Base-by-base conservation (phyloP, 2,888 invertebrate species). In the Ophion ventricosus region DNA sequence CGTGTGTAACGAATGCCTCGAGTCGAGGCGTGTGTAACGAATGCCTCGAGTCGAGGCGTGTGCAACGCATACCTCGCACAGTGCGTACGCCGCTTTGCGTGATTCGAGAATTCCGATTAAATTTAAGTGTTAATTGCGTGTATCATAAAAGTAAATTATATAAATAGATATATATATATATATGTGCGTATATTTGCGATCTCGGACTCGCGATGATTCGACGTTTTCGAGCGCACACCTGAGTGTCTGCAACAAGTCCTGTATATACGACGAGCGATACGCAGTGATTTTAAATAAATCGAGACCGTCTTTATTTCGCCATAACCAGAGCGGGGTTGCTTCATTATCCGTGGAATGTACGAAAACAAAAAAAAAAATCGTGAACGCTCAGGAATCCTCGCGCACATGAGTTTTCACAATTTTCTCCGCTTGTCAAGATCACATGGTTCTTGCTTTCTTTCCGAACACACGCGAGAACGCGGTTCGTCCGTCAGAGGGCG, bases 401-500 rank as follows among this genome's bases (percentile, higher is more conserved):
- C 54, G 29, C 23, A 66, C 49, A 3, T 61, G 4, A 17, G 26
- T 56, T 56, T 76, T 63, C 57, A 17, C 66, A 35, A 49, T 49
- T 40, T 23, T 29, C 26, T 61, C 29, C 25, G 11, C 35, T 11
- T 61, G 67, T 64, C 63, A 73, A 70, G 57, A 67, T 54, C 66
- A 70, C 64, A 56, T 85, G 85, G 74, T 74, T 73, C 57, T 69
- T 81, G 20, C 29, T 56, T 75, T 49, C 20, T 57, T 49, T 35
- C 23, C 26, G 11, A 74, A 77, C 85, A 78, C 82, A 69, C 78
- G 63, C 80, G 10, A 70, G n/a, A 25, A 26, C 70, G 67, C 75
- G 26, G 56, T 75, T 43, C 3, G 66, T 76, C 78, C 72, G 82
- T 56, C 75, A 82, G 84, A 77, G 74, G 75, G 79, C 84, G 79